Base-by-base conservation (phyloP, 2,113 vertebrate species). In the Platysternon megacephalum region DNA sequence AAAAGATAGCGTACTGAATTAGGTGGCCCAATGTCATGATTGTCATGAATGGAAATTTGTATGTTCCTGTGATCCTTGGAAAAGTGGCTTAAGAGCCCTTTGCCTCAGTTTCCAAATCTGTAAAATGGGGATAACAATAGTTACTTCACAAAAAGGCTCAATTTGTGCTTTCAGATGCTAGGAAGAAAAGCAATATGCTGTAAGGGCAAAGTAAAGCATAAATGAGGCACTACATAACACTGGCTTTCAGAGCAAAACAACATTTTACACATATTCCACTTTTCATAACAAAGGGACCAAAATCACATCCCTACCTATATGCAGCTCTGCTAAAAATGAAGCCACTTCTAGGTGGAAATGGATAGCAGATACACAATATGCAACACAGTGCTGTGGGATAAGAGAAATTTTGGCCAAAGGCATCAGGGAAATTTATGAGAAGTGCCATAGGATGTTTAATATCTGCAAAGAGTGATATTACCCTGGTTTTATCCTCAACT, bases 101-200 rank as follows among this genome's bases (percentile, higher is more conserved):
- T 91, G 22, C 58, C 28, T 84, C 44, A 88, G 55, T 85, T 93
- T 93, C 56, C 22, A 92, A 74, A 79, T 79, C 82, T 68, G 44
- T 95, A 96, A 94, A 96, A 79, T 89, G 76, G 29, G 81, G 89
- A 78, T 76, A 95, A 82, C 9, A 74, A 61, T 4, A 78, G 74
- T 44, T 46, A 46, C 42, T 8, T 29, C 24, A 29, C 74, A 78
- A 78, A 26, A 46, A 46, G 21, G 61, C 5, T 55, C 76, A 68
- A 48, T 22, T 83, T 85, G 11, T 52, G 35, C 78, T 80, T 88
- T 85, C 88, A 88, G 65, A 92, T 88, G 35, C 32, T 68, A 92
- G 0, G 1, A 90, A 65, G 46, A 16, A 85, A 92, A 90, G 26
- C 6, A 49, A 8, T 22, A 76, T 48, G 32, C 9, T 76, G 55